phyloP scores from a whole-genome alignment of 30 jellyfish, hydroid and myxozoan species.

The Chrysaora quinquecirrha region DNA sequence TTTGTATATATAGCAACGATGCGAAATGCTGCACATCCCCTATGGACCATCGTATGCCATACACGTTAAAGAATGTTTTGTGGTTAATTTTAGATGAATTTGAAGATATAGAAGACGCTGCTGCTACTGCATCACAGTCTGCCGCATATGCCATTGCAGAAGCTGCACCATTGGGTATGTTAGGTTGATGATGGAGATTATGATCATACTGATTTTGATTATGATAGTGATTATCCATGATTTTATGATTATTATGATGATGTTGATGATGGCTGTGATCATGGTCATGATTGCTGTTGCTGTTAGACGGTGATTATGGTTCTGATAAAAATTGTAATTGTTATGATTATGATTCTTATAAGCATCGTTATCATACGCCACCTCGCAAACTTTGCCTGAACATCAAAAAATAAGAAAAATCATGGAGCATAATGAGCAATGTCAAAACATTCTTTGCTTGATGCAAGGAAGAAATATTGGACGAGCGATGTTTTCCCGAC shows the following conservation, averaged over 20 bases:
- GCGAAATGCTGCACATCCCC: too few relatives aligned
- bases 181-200: not conserved
- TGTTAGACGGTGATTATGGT: not conserved
- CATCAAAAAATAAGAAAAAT: too few relatives aligned
- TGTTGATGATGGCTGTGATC: not conserved
- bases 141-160: not conserved
- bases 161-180: not conserved
- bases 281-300: not conserved
- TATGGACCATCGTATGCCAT: too few relatives aligned
- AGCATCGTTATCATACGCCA: too few relatives aligned
- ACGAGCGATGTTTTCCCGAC: too few relatives aligned
- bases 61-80: too few relatives aligned
- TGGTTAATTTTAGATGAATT: constrained; percentile 59
- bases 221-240: not conserved
- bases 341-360: not conserved
- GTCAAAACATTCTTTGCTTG: too few relatives aligned
- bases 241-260: not conserved
- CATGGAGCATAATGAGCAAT: too few relatives aligned
- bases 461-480: too few relatives aligned
- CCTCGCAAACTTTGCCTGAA: too few relatives aligned
- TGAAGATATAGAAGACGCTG: constrained; percentile 71
- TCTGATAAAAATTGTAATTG: not conserved
- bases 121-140: not conserved
- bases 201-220: not conserved
- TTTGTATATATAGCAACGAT: too few relatives aligned